Evolutionary conservation across 2,888 invertebrate genomes (phyloP), one percentile per base, ranked within the genome.

Genomic region (Agriopis marginaria): DNA sequence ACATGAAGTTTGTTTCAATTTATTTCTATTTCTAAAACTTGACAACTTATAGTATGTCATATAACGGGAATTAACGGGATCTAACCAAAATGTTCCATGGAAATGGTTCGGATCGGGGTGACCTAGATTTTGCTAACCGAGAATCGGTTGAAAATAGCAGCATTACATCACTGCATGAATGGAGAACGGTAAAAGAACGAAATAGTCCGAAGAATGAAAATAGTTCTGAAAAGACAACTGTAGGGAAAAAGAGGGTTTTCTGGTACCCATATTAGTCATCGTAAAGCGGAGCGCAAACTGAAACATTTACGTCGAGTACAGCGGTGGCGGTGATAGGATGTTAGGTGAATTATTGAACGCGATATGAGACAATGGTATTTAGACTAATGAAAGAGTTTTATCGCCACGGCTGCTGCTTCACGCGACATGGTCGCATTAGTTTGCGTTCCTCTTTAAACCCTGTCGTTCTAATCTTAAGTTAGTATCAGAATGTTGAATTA

Each of bases 101-200:
- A 10, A 47, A 32, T 32, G 12, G 54, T 42, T 56, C 14, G 23
- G n/a, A 59, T 32, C 12, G 32, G 2, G 3, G 55, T n/a, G 40
- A 55, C 40, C 42, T 42, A 9, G 42, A 42, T 42, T 3, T 42
- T 10, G 7, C 32, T 49, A 45, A 44, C 23, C 45, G 44, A 45
- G 45, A 45, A 47, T 45, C 12, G 1, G n/a, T 47, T 40, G 8
- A 45, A 47, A 59, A 59, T 59, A 59, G 9, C 32, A 23, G 58
- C n/a, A 23, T 59, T 59, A n/a, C 58, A 23, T 45, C 58, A 45
- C 6, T 10, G 7, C 12, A 44, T n/a, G 17, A 23, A 32, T 32
- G 3, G 23, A 7, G 45, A 59, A 1, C 14, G 32, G 5, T 32
- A 32, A 32, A 32, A 32, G 32, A 32, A 47, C n/a, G 12, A 45